Conservation (phyloP, 1,140 invertebrate species). For the Ridgeia piscesae region DNA sequence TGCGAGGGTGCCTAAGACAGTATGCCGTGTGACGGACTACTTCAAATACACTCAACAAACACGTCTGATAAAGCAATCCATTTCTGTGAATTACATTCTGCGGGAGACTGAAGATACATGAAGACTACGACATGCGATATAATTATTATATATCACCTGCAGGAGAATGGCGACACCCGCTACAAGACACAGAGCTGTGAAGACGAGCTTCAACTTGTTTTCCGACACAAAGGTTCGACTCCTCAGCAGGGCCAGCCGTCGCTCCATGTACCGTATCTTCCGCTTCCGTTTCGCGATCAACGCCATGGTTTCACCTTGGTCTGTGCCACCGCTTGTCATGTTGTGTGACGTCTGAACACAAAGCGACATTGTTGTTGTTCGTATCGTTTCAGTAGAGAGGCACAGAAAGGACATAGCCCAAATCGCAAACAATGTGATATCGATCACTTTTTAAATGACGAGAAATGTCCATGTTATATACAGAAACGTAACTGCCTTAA, state of each 20-base stretch:
- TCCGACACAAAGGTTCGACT: not conserved
- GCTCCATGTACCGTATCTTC: not conserved
- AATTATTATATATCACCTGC: not conserved
- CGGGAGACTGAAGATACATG: too few relatives aligned
- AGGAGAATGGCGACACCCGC: not conserved
- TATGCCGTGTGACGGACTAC: too few relatives aligned
- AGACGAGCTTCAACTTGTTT: not conserved
- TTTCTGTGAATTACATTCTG: too few relatives aligned
- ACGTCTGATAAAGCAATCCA: too few relatives aligned
- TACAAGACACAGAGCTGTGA: not conserved
- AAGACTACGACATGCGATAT: not conserved
- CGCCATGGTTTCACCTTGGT: not conserved
- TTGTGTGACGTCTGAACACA: not conserved
- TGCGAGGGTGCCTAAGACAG: too few relatives aligned
- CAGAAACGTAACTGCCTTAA: too few relatives aligned
- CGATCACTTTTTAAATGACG: too few relatives aligned
- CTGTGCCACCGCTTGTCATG: not conserved
- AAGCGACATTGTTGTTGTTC: not conserved
- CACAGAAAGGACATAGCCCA: too few relatives aligned
- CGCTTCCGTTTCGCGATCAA: not conserved
- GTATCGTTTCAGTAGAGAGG: too few relatives aligned
- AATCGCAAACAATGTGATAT: too few relatives aligned
- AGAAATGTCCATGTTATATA: too few relatives aligned
- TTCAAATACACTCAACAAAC: too few relatives aligned
- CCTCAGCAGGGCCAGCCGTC: not conserved